These are phyloP conservation scores for Rissa tridactyla DNA, from an alignment of 2,113 vertebrate genomes.

Conservation along the genomic window DNA sequence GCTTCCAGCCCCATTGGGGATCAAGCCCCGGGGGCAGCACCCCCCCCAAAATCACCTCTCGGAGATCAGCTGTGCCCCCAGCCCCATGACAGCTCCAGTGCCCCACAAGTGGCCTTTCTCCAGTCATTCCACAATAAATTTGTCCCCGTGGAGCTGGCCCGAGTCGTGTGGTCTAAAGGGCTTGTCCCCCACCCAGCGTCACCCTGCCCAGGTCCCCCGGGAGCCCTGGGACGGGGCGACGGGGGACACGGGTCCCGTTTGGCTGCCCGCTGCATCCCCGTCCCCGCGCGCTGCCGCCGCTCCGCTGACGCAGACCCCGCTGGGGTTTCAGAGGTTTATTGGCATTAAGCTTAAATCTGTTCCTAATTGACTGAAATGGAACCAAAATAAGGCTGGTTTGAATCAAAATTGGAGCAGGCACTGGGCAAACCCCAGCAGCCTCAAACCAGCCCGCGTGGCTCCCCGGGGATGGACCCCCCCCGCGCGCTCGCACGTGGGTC, in stretches of 20 bases:
- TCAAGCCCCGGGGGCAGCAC: fast-evolving
- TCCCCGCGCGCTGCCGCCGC: constrained; percentile 20
- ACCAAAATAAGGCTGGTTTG: constrained; percentile 66
- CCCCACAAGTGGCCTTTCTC: background rate
- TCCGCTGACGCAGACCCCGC: constrained; percentile 51
- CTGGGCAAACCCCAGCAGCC: constrained; percentile 52
- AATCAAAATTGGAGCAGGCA: constrained; percentile 50
- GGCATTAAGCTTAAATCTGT: constrained; percentile 69
- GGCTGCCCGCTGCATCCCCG: constrained; percentile 37
- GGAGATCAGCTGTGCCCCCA: background rate
- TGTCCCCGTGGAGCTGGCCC: fast-evolving
- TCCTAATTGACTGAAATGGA: constrained; percentile 66
- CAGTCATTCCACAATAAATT: background rate
- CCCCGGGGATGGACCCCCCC: background rate
- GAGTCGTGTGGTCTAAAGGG: background rate
- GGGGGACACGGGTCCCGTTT: background rate
- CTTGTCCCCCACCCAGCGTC: background rate
- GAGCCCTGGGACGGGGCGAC: background rate
- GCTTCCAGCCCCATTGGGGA: background rate
- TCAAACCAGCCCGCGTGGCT: constrained; percentile 17
- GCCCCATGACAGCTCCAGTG: fast-evolving
- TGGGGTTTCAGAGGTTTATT: constrained; percentile 64
- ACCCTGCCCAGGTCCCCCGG: background rate
- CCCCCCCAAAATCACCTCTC: background rate
- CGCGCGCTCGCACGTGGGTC: background rate